phyloP scores from a whole-genome alignment of 2,797 vertebrate genomes.

The Anisognathus igniventris region DNA sequence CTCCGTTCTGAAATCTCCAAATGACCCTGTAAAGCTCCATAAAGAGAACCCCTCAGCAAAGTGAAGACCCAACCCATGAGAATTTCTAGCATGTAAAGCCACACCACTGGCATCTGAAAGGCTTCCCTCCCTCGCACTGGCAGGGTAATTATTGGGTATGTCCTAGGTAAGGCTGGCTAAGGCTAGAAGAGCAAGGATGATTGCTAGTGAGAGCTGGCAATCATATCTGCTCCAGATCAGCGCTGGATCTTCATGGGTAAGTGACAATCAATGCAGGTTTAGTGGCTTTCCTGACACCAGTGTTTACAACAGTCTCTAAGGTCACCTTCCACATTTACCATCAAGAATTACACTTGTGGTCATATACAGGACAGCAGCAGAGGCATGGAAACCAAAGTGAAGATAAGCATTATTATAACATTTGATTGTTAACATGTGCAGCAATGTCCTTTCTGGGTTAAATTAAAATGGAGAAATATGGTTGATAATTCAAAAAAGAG shows the following conservation, averaged over 20 bases:
- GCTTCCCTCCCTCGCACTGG: rapidly evolving
- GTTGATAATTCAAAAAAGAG: background rate
- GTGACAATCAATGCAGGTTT: background rate
- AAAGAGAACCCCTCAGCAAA: background rate
- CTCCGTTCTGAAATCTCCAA: background rate
- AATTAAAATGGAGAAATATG: background rate
- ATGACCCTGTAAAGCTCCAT: background rate
- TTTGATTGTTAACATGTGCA: background rate
- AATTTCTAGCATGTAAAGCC: background rate
- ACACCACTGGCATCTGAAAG: background rate
- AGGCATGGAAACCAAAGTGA: background rate
- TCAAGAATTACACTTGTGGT: rapidly evolving
- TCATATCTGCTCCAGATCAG: too few relatives aligned
- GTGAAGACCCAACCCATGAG: background rate
- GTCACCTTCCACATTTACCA: background rate
- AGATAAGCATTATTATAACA: background rate
- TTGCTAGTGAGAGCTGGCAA: background rate
- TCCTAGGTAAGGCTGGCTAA: background rate
- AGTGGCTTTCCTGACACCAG: background rate
- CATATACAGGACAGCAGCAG: background rate
- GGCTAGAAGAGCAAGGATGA: background rate
- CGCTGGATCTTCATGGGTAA: background rate
- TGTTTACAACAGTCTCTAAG: background rate
- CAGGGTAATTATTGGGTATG: rapidly evolving
- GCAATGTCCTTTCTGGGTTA: background rate